Base-by-base conservation (phyloP, 2,888 invertebrate species). In the Ptychoptera albimana region DNA sequence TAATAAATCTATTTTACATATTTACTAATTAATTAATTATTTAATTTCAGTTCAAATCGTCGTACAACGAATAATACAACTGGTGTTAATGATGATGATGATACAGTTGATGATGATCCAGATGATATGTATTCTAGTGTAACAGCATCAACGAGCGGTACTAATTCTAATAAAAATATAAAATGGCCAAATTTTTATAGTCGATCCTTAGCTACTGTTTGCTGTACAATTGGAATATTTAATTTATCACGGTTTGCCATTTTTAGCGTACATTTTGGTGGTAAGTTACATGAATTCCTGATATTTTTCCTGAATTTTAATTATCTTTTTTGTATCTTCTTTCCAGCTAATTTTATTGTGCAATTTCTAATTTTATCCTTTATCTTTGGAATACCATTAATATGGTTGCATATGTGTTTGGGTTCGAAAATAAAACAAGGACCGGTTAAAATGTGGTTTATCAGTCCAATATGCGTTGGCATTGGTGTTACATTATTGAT, bases 361-460 rank as follows among this genome's bases (percentile, higher is more conserved):
- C 91, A 92, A 69, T 92, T 91, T 68, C 69, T 87, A 52, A 69
- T 91, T 54, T 70, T 91, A 53, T 85, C 89, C 10, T 61, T 88
- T 50, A 63, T 87, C 45, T 73, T 86, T 57, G 87, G 87, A 46
- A 79, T 91, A 57, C 91, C 92, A 7, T 63, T 91, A 51, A 76
- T 89, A 55, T 85, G 87, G 45, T 71, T 91, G 42, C 85, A 88
- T 63, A 73, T 87, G 62, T 83, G 85, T 53, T 68, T 91, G 53
- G 91, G 92, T 2, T 85, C 88, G 61, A 81, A 86, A 53, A 67
- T 91, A 47, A 78, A 80, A 39, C 77, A 86, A 0, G 91, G 91
- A 0, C 83, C 87, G 2, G 76, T 91, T 47, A 87, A 88, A 54
- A 89, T 91, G 89, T 92, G 91, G 91, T 77, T 76, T 56, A 88